Evolutionary conservation across 1,140 invertebrate species (phyloP).

Genomic region (Caenorhabditis brenneri): DNA sequence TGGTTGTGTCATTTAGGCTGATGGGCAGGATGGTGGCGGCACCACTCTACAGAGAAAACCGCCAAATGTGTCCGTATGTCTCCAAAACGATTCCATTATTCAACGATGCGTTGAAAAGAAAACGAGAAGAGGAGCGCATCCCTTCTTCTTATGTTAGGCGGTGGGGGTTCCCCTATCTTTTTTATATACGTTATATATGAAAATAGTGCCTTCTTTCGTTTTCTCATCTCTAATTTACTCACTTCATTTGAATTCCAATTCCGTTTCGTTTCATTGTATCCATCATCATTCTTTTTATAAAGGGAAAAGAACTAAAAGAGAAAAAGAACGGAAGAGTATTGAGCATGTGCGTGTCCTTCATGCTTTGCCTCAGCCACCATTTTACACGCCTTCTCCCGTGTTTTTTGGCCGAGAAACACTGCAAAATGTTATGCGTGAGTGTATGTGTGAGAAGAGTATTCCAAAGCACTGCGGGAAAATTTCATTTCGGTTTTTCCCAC

Average conservation of each 20-base stretch:
- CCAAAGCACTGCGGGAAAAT: neutral
- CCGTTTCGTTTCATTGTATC: neutral
- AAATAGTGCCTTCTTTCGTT: neutral
- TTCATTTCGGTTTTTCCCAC: neutral
- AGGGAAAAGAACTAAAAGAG: neutral
- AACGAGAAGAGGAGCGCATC: neutral
- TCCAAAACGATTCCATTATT: slow-evolving; percentile 12
- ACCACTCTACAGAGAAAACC: slow-evolving; percentile 29
- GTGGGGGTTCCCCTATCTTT: neutral
- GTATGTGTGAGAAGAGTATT: slow-evolving; percentile 31
- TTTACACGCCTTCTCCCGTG: slow-evolving; percentile 31
- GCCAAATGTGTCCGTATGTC: slow-evolving; percentile 43
- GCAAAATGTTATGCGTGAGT: slow-evolving; percentile 23
- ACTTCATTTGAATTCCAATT: slow-evolving; percentile 17
- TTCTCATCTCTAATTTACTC: slow-evolving; percentile 9
- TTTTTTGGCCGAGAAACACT: slow-evolving; percentile 25
- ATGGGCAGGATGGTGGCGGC: slow-evolving; percentile 15
- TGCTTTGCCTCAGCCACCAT: neutral
- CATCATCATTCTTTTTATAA: neutral
- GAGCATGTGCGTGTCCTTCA: slow-evolving; percentile 32
- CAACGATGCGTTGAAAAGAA: slow-evolving; percentile 32
- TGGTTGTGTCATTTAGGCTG: slow-evolving; percentile 32
- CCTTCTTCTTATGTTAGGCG: neutral
- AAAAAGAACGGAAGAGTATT: slow-evolving; percentile 24
- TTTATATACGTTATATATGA: too few species aligned